Evolutionary conservation across 2,797 vertebrate genomes (phyloP).

Genomic region (Chloroceryle inda): DNA sequence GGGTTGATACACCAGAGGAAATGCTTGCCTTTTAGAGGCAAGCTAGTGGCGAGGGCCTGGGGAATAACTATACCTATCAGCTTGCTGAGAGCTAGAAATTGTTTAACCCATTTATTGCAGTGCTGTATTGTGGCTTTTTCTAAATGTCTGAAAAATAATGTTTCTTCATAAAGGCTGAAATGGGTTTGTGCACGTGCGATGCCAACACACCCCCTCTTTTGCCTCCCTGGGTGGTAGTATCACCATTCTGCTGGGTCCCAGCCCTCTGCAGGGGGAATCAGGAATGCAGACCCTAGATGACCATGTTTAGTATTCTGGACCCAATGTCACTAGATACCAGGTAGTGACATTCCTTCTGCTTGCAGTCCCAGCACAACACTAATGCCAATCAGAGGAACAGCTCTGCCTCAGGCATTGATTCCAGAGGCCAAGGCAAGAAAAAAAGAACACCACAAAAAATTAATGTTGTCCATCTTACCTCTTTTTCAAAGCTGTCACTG

Average conservation of each 20-base stretch:
- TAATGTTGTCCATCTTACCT: neutral
- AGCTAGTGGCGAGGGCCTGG: neutral
- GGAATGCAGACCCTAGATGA: neutral
- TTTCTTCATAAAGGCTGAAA: neutral
- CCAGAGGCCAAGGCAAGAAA: neutral
- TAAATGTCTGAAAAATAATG: neutral
- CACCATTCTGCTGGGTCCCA: no score
- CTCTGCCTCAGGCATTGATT: neutral
- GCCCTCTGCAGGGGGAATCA: neutral
- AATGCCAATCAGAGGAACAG: neutral
- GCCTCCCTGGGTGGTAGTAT: neutral
- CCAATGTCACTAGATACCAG: fast-evolving
- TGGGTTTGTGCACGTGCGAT: fast-evolving
- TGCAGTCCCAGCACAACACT: neutral
- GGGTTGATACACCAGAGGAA: neutral
- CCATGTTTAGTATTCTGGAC: neutral
- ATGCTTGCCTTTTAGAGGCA: neutral
- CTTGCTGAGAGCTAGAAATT: neutral
- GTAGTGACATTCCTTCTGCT: neutral
- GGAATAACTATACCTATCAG: neutral
- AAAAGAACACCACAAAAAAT: fast-evolving
- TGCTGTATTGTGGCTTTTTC: neutral
- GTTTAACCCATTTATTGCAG: neutral
- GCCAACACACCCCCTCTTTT: fast-evolving
- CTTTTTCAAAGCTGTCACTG: neutral